Evolutionary conservation across 2,113 vertebrate genomes (phyloP).

Genomic region (Eira barbara): DNA sequence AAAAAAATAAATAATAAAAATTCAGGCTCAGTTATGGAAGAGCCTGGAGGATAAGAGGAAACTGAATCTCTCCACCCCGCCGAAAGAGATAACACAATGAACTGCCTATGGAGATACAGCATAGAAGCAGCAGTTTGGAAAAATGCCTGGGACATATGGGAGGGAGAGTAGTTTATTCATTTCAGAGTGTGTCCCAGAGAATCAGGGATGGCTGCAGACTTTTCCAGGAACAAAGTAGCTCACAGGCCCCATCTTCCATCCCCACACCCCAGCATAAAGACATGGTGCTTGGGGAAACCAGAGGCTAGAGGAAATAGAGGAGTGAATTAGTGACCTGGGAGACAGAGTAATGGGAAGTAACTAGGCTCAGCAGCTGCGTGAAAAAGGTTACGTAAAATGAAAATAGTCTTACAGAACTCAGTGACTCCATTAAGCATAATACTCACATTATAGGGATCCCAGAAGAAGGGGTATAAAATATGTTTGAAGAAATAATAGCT

Average conservation of each 20-base stretch:
- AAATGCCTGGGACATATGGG: not conserved
- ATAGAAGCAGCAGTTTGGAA: not conserved
- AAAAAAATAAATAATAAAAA: not conserved
- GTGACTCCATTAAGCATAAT: not conserved
- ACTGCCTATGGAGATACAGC: not conserved
- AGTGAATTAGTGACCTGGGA: not conserved
- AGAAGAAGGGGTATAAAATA: not conserved
- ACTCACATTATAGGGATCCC: not conserved
- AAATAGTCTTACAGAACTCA: not conserved
- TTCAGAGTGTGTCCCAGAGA: not conserved
- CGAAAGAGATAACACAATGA: not conserved
- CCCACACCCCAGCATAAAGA: not conserved
- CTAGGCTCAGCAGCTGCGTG: not conserved
- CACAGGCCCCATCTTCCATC: not conserved
- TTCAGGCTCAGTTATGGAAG: not conserved
- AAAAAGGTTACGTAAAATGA: not conserved
- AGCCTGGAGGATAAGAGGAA: not conserved
- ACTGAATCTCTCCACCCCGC: not conserved
- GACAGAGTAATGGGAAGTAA: not conserved
- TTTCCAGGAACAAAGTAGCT: not conserved
- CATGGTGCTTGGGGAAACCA: not conserved
- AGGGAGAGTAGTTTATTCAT: not conserved
- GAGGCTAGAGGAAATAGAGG: not conserved
- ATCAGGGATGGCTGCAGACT: not conserved
- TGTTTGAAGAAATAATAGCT: not conserved